Evolutionary conservation across 2,113 vertebrate genomes (phyloP).

Genomic region (Candoia aspera): DNA sequence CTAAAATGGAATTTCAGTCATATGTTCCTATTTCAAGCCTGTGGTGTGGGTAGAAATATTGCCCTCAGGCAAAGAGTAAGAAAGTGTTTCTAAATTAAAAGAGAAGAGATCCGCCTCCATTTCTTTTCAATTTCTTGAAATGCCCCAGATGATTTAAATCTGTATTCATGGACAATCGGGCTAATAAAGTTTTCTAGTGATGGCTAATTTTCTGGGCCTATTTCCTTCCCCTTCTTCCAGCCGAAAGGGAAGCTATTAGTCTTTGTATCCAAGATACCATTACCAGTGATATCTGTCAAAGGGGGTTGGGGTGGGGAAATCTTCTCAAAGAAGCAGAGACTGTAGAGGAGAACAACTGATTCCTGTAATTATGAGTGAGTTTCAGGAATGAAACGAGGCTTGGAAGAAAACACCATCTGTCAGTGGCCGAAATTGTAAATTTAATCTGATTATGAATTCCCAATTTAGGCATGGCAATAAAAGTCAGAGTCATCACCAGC

Average conservation of each 20-base stretch:
- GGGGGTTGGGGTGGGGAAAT: neutral
- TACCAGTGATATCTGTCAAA: neutral
- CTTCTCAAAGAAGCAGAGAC: conserved; percentile 21
- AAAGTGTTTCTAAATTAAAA: neutral
- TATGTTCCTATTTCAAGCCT: neutral
- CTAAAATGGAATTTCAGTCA: neutral
- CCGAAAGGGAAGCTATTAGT: neutral
- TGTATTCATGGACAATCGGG: neutral
- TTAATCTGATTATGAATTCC: conserved; percentile 66
- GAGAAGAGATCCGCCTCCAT: neutral
- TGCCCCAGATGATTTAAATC: neutral
- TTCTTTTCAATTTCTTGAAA: neutral
- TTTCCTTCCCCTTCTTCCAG: neutral
- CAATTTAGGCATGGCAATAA: conserved; percentile 61
- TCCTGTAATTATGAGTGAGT: conserved; percentile 53
- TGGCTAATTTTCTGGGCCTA: neutral
- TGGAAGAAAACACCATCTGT: conserved; percentile 73
- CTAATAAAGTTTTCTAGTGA: neutral
- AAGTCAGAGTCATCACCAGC: conserved; percentile 44
- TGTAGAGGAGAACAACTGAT: conserved; percentile 24
- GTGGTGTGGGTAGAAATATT: neutral
- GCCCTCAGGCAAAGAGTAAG: neutral
- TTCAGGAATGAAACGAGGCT: conserved; percentile 44
- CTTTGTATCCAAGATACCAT: neutral
- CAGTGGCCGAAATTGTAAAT: conserved; percentile 65